Conservation (phyloP, 2,888 invertebrate genomes). For the Agapetus fuscipes region DNA sequence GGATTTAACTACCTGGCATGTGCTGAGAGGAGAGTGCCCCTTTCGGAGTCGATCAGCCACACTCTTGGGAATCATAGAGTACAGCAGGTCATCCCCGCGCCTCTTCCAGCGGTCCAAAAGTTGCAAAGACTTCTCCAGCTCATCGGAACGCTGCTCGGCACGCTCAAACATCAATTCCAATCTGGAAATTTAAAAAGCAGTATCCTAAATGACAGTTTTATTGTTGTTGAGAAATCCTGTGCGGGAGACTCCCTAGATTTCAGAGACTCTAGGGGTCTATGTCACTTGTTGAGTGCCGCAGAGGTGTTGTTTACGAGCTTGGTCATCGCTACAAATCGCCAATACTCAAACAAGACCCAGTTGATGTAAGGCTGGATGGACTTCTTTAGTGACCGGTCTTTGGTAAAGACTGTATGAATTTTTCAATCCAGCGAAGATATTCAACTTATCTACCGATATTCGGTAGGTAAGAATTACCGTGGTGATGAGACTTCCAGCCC, state of each 20-base stretch:
- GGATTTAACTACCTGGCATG: slow-evolving; percentile 64
- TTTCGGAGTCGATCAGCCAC: slow-evolving; percentile 72
- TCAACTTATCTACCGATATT: background rate
- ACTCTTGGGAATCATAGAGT: slow-evolving; percentile 85
- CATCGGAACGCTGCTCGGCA: slow-evolving; percentile 68
- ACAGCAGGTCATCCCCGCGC: slow-evolving; percentile 75
- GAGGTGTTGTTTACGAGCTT: too few relatives aligned
- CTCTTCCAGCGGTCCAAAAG: slow-evolving; percentile 78
- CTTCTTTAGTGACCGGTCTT: too few relatives aligned
- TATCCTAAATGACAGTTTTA: background rate
- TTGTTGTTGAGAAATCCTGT: too few relatives aligned
- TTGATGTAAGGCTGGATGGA: too few relatives aligned
- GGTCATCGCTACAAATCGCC: too few relatives aligned
- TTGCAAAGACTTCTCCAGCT: slow-evolving; percentile 67
- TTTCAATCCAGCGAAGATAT: too few relatives aligned
- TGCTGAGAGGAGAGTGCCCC: slow-evolving; percentile 65
- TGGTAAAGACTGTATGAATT: background rate
- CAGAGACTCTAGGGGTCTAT: too few relatives aligned
- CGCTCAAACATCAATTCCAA: slow-evolving; percentile 74
- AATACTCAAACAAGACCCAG: too few relatives aligned
- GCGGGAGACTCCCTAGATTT: too few relatives aligned
- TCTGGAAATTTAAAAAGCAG: slow-evolving; percentile 31
- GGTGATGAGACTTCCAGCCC: too few relatives aligned
- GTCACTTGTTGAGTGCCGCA: too few relatives aligned
- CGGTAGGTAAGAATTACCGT: too few relatives aligned